Conservation (phyloP, 1,140 invertebrate genomes). For the Calycopis cecrops region DNA sequence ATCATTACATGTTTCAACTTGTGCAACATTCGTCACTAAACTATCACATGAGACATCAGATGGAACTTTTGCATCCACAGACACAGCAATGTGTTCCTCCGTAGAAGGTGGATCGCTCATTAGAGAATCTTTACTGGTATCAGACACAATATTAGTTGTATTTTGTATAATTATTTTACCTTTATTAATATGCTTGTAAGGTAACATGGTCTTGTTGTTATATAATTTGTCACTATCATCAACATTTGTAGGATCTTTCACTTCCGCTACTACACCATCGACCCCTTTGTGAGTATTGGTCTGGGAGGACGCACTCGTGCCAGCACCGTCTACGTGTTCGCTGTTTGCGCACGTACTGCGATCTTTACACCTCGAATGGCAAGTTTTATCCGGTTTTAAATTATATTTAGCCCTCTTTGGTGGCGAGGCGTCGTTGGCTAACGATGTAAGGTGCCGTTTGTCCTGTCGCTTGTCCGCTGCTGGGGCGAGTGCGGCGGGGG, state of each 20-base stretch:
- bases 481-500: slow-evolving; percentile 9
- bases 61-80: slow-evolving; percentile 1
- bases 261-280: too few relatives aligned
- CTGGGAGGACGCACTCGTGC: too few relatives aligned
- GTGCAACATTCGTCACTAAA: not conserved
- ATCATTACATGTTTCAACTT: slow-evolving; percentile 9
- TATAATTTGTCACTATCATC: not conserved
- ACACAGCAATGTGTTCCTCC: not conserved
- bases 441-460: not conserved
- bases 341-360: too few relatives aligned
- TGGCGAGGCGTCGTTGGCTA: not conserved
- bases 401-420: not conserved
- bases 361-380: too few relatives aligned
- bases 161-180: not conserved
- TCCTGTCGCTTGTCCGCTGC: not conserved
- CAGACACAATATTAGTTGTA: not conserved
- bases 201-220: not conserved
- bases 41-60: slow-evolving; percentile 9
- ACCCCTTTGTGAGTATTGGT: too few relatives aligned
- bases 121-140: not conserved
- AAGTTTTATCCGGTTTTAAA: too few relatives aligned
- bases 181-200: not conserved
- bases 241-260: not conserved
- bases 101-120: slow-evolving; percentile 1
- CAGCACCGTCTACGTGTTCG: too few relatives aligned